Conservation (phyloP, 2,113 vertebrate genomes). For the Chionis minor region DNA sequence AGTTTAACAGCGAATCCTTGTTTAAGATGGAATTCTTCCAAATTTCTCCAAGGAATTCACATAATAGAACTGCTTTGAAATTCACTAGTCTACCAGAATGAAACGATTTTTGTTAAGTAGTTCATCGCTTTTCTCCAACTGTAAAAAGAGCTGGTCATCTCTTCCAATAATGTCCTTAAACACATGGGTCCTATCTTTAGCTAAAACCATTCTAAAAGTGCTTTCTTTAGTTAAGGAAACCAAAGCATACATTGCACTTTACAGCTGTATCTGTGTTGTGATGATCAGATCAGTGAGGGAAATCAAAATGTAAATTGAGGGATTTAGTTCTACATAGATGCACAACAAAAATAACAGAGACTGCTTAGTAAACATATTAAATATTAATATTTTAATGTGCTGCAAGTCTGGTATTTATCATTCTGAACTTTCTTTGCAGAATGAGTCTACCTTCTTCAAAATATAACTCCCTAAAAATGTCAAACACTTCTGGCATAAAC, state of each 20-base stretch:
- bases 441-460: slow-evolving; percentile 1
- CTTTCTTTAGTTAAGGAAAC: slow-evolving; percentile 29
- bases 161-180: not conserved
- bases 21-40: not conserved
- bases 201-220: not conserved
- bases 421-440: slow-evolving; percentile 64
- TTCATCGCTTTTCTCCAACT: not conserved
- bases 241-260: slow-evolving; percentile 20
- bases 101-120: not conserved
- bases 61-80: not conserved
- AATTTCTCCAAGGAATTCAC: not conserved
- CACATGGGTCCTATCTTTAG: not conserved
- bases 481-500: not conserved
- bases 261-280: slow-evolving; percentile 33
- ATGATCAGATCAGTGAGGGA: slow-evolving; percentile 12
- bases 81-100: not conserved
- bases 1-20: not conserved
- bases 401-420: slow-evolving; percentile 57
- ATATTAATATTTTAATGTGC: slow-evolving; percentile 47
- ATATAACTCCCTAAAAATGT: not conserved
- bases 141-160: not conserved
- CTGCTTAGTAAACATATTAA: slow-evolving; percentile 41
- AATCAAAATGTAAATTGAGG: not conserved
- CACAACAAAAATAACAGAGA: slow-evolving; percentile 5
- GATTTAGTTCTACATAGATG: not conserved